Percentiles rank a stretch among this genome's conserved stretches.
These are phyloP conservation scores for Drosophila simulans DNA, from an alignment of 1,140 invertebrate genomes.

Conservation along the genomic window DNA sequence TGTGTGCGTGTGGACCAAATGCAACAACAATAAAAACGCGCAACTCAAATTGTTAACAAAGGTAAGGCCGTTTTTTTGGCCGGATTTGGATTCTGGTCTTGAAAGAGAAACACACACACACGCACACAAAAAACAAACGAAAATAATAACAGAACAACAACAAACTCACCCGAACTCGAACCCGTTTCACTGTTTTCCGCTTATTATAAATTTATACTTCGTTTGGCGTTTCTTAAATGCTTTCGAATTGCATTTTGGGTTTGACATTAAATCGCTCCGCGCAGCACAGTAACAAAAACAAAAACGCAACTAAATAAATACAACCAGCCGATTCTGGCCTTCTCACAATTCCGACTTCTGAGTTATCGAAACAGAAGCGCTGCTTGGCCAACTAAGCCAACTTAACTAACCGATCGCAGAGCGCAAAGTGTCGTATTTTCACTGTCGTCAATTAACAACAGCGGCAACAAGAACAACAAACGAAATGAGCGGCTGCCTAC, in stretches of 20 bases:
- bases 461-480: constrained; percentile 19
- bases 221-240: constrained; percentile 33
- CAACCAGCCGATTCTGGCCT: constrained; percentile 15
- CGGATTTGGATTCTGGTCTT: constrained; percentile 41
- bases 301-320: constrained; percentile 17
- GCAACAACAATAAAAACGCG: constrained; percentile 26
- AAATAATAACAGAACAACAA: not conserved
- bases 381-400: not conserved
- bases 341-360: not conserved
- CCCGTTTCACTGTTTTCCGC: constrained; percentile 45
- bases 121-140: not conserved
- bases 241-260: constrained; percentile 60
- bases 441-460: constrained; percentile 41
- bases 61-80: constrained; percentile 12
- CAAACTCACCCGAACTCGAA: constrained; percentile 51
- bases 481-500: not conserved
- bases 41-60: constrained; percentile 47
- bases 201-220: constrained; percentile 32
- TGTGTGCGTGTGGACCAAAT: constrained; percentile 30
- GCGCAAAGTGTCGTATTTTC: constrained; percentile 19
- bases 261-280: constrained; percentile 10
- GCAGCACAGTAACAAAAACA: constrained; percentile 30
- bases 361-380: constrained; percentile 11
- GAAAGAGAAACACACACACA: not conserved
- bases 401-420: constrained; percentile 9